Conservation (phyloP, 2,888 invertebrate species). For the Drosophila koepferae region DNA sequence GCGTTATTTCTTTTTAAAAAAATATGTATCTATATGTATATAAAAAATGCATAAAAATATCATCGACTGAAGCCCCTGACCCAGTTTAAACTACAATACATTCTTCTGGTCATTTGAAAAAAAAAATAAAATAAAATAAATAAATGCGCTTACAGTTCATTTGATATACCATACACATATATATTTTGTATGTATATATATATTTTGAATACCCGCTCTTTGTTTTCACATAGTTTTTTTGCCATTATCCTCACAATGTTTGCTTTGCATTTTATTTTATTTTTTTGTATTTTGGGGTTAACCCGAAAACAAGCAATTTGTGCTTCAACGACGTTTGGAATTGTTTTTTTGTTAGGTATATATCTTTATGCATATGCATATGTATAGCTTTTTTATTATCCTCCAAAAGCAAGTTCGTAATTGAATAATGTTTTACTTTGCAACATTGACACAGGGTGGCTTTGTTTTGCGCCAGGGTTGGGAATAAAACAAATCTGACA, state of each 20-base stretch:
- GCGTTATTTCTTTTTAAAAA: not conserved
- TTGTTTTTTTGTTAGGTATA: slow-evolving; percentile 39
- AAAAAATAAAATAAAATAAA: not conserved
- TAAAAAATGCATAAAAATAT: slow-evolving; percentile 7
- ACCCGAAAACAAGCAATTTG: slow-evolving; percentile 64
- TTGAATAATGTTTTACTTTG: slow-evolving; percentile 57
- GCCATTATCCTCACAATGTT: slow-evolving; percentile 33
- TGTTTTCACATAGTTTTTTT: slow-evolving; percentile 36
- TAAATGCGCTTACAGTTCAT: slow-evolving; percentile 13
- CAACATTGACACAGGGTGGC: slow-evolving; percentile 35
- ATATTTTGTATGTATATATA: not conserved
- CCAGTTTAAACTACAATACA: slow-evolving; percentile 35
- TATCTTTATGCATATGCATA: not conserved
- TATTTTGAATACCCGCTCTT: slow-evolving; percentile 31
- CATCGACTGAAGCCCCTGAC: slow-evolving; percentile 43
- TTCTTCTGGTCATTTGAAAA: slow-evolving; percentile 18
- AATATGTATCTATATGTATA: not conserved
- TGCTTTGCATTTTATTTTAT: slow-evolving; percentile 3
- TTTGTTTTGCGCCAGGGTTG: slow-evolving; percentile 24
- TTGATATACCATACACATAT: not conserved
- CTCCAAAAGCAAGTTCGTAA: slow-evolving; percentile 33
- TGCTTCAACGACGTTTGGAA: slow-evolving; percentile 28
- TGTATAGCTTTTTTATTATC: not conserved
- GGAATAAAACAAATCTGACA: slow-evolving; percentile 6
- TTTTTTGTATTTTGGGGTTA: slow-evolving; percentile 32